Conservation (phyloP, 2,888 invertebrate species). For the Chrysina gloriosa region DNA sequence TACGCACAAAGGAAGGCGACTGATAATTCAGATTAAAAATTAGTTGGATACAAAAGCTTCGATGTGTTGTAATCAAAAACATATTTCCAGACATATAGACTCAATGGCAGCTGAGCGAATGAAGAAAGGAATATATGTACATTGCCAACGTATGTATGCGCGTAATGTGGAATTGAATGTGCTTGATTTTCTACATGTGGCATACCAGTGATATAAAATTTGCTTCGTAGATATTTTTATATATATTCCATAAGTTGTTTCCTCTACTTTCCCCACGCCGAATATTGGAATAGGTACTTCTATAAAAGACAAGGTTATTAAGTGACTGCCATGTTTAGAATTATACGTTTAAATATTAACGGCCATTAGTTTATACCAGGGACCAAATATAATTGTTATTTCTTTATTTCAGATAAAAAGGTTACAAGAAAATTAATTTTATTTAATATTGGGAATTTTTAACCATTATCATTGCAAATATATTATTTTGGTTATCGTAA, state of each 20-base stretch:
- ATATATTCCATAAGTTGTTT: background rate
- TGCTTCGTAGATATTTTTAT: background rate
- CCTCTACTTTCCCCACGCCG: background rate
- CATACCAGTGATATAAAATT: background rate
- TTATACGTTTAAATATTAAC: no score
- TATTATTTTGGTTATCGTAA: no score
- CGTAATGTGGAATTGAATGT: background rate
- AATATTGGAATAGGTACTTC: background rate
- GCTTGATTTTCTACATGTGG: constrained; percentile 1
- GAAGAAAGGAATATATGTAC: background rate
- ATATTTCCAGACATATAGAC: constrained; percentile 28
- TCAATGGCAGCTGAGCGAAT: background rate
- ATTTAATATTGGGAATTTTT: no score
- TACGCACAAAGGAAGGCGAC: constrained; percentile 12
- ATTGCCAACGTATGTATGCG: background rate
- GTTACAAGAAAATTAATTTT: no score
- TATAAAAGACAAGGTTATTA: no score
- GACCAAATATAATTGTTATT: no score
- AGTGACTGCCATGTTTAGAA: no score
- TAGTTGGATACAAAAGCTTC: constrained; percentile 22
- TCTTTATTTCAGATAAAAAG: no score
- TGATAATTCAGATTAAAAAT: constrained; percentile 35
- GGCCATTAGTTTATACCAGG: no score
- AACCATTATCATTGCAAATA: no score
- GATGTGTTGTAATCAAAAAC: constrained; percentile 27